Conservation (phyloP, 2,888 invertebrate species). For the Scaptomyza cyrtandrae region DNA sequence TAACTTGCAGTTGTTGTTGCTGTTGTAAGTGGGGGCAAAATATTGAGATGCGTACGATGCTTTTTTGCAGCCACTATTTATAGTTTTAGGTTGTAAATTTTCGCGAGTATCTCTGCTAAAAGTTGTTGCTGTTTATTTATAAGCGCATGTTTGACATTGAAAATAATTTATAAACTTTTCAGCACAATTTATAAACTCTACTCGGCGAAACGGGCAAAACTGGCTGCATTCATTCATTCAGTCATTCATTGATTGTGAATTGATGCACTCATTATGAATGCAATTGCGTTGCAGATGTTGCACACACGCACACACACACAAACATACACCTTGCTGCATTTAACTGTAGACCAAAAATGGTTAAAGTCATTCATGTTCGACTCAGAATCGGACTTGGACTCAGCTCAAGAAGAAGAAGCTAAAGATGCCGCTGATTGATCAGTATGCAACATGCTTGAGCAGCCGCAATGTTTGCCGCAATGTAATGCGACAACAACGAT, state of each 20-base stretch:
- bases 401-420: conserved; percentile 4
- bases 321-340: conserved; percentile 51
- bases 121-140: conserved; percentile 74
- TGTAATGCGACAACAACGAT: conserved; percentile 44
- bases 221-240: conserved; percentile 38
- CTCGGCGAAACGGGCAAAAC: not conserved
- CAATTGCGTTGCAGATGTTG: conserved; percentile 66
- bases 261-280: conserved; percentile 73
- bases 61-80: conserved; percentile 29
- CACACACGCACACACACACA: conserved; percentile 7
- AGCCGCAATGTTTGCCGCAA: conserved; percentile 72
- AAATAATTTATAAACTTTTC: conserved; percentile 81
- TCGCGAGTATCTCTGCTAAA: conserved; percentile 31
- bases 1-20: conserved; percentile 19
- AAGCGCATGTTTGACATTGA: conserved; percentile 80
- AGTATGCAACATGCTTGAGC: conserved; percentile 81
- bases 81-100: conserved; percentile 29
- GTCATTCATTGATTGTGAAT: conserved; percentile 56
- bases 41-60: conserved; percentile 34
- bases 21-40: conserved; percentile 16
- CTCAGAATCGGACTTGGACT: not conserved
- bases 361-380: conserved; percentile 77
- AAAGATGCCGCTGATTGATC: conserved; percentile 80
- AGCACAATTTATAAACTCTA: conserved; percentile 68
- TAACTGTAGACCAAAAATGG: conserved; percentile 82